phyloP scores from a whole-genome alignment of 2,888 invertebrate genomes.

The Drosophila flavopinicola region DNA sequence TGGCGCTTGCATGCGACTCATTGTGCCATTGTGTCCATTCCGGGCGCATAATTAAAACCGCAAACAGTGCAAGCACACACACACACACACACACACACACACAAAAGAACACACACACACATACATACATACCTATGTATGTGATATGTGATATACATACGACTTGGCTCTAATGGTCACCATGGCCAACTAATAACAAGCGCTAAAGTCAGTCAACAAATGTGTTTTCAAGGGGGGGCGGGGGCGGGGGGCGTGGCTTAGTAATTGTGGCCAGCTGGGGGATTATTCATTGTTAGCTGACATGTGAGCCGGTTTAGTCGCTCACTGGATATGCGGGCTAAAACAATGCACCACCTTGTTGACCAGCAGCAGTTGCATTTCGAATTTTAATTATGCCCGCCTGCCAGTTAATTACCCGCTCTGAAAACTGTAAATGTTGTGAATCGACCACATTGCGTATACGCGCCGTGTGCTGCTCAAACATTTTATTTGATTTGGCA shows the following conservation, averaged over 20 bases:
- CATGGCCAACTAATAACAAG: slow-evolving; percentile 46
- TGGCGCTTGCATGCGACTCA: slow-evolving; percentile 33
- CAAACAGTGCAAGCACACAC: slow-evolving; percentile 49
- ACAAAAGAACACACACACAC: neutral
- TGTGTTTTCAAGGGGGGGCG: too few relatives aligned
- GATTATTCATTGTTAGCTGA: slow-evolving; percentile 53
- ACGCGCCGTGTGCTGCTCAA: slow-evolving; percentile 50
- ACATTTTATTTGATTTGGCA: slow-evolving; percentile 31
- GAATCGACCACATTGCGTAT: slow-evolving; percentile 58
- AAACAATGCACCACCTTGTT: slow-evolving; percentile 44
- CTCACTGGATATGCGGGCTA: neutral
- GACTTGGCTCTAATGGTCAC: slow-evolving; percentile 42
- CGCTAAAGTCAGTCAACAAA: slow-evolving; percentile 46
- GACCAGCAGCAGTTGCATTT: slow-evolving; percentile 18
- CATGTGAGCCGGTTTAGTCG: slow-evolving; percentile 38
- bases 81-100: neutral
- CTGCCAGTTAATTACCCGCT: slow-evolving; percentile 51
- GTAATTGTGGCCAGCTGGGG: neutral
- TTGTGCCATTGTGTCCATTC: slow-evolving; percentile 50
- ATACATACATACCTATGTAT: neutral
- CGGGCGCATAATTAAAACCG: slow-evolving; percentile 57
- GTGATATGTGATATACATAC: slow-evolving; percentile 28
- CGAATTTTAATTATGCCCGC: slow-evolving; percentile 61
- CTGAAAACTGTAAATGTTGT: slow-evolving; percentile 20
- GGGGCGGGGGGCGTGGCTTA: too few relatives aligned